Evolutionary conservation across 2,797 vertebrate species (phyloP).

Genomic region (Rhincodon typus): DNA sequence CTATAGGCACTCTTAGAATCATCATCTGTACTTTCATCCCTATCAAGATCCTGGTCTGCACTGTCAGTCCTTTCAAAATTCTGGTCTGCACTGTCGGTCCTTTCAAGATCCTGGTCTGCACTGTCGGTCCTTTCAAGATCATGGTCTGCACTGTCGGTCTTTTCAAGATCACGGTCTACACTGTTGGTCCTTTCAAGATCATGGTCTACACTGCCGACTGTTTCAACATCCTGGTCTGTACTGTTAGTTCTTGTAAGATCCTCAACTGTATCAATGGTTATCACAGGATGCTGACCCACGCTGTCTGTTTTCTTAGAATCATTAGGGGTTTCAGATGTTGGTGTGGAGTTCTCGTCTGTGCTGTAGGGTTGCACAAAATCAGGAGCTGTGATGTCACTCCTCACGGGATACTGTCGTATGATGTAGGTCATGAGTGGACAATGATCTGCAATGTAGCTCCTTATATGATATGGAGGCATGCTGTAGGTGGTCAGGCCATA

Average conservation of each 20-base stretch:
- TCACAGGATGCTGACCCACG: neutral
- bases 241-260: neutral
- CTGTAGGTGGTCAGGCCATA: neutral
- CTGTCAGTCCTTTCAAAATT: neutral
- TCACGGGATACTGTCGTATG: neutral
- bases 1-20: neutral
- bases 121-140: neutral
- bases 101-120: neutral
- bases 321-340: neutral
- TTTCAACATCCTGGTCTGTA: neutral
- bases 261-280: too few relatives aligned
- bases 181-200: neutral
- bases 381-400: neutral
- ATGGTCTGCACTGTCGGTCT: neutral
- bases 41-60: neutral
- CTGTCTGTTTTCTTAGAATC: neutral
- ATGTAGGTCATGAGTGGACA: slow-evolving; percentile 15
- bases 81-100: neutral
- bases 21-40: too few relatives aligned
- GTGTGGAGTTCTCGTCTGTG: neutral
- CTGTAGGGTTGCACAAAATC: neutral
- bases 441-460: neutral
- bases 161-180: neutral
- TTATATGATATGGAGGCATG: neutral
- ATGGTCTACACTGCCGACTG: neutral